Base-by-base conservation (phyloP, 1,140 invertebrate species). In the Chymomyza costata region DNA sequence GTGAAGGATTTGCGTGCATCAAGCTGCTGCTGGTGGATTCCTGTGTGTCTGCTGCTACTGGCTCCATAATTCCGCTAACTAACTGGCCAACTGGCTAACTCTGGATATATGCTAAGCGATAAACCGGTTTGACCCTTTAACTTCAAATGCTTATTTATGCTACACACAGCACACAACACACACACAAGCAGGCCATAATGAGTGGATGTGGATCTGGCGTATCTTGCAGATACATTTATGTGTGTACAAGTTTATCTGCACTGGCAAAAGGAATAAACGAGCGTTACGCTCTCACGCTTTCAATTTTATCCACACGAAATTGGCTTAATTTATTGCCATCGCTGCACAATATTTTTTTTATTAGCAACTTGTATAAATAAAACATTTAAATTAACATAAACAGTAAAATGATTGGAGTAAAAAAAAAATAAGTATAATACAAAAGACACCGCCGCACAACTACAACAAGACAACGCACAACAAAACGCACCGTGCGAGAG, bases 81-180 rank as follows among this genome's bases (percentile, higher is more conserved):
- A 3, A 3, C 8, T 34, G 32, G 3, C 32, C n/a, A 14, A 38
- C 47, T 47, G 53, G 35, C 25, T 31, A 35, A 45, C 39, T n/a
- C n/a, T 61, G 58, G 28, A 51, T n/a, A n/a, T n/a, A 34, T 52
- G 56, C 50, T 58, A 45, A 54, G 50, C n/a, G n/a, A n/a, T 56
- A 73, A 80, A 80, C 73, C 73, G 73, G 73, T 80, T 80, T 78
- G 67, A 80, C 73, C 73, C 73, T 80, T 80, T 71, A 57, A 54
- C 61, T 76, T 54, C 73, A 71, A 70, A 63, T 53, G 59, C 65
- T 80, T 69, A 71, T 56, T 68, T 74, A 60, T 60, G 66, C 63
- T 50, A 50, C 32, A 56, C 54, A 58, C 47, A 44, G 47, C 49
- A 44, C 13, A 21, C 35, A 31, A 45, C 46, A 56, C 25, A 54